A percentile compares a stretch with the other conserved stretches of the same genome.
Evolutionary conservation across 1,140 invertebrate species (phyloP).

Genomic region (Camponotus vicinus): DNA sequence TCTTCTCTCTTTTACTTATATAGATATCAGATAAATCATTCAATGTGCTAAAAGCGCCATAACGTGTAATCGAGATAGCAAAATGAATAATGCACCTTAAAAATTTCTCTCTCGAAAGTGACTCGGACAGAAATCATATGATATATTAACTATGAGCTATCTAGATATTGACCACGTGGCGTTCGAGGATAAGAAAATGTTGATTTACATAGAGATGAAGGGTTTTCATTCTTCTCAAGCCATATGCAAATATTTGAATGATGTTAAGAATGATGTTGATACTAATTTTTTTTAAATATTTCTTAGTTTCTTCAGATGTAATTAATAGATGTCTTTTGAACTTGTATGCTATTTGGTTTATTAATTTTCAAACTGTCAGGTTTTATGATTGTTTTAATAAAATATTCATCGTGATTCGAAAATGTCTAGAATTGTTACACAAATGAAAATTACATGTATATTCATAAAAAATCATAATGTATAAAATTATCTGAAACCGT

Average conservation of each 20-base stretch:
- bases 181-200: neutral
- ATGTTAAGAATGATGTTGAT: neutral
- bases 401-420: constrained; percentile 1
- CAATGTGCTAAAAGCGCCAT: constrained; percentile 37
- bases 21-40: constrained; percentile 57
- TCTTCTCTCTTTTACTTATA: constrained; percentile 48
- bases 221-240: neutral
- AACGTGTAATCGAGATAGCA: constrained; percentile 59
- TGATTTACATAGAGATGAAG: constrained; percentile 5
- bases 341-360: neutral
- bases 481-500: neutral
- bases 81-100: constrained; percentile 26
- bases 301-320: neutral
- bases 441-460: neutral
- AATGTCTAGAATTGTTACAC: neutral
- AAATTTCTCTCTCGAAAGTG: constrained; percentile 12
- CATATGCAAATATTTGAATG: neutral
- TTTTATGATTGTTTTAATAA: neutral
- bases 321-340: neutral
- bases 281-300: neutral
- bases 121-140: constrained; percentile 4
- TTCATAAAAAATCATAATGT: neutral
- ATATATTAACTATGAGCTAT: neutral
- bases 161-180: constrained; percentile 16
- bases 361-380: neutral